Conservation (phyloP, 2,113 vertebrate genomes). For the Chascanopsetta lugubris region DNA sequence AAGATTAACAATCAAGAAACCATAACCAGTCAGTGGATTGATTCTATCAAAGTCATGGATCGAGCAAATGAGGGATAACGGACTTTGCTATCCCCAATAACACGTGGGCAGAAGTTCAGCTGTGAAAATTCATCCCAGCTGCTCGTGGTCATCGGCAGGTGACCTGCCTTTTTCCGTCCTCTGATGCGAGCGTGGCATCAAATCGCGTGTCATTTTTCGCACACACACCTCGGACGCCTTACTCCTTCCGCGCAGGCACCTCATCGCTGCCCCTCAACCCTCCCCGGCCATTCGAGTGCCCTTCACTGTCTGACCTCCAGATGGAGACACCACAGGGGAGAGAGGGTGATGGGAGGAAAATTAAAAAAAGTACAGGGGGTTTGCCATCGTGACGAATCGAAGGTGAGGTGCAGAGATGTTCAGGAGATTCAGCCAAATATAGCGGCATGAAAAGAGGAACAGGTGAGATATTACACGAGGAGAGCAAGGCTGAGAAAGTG, state of each 20-base stretch:
- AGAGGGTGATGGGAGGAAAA: slow-evolving; percentile 77
- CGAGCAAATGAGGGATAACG: background rate
- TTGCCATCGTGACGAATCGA: slow-evolving; percentile 65
- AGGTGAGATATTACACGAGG: slow-evolving; percentile 49
- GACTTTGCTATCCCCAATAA: background rate
- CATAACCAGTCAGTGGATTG: no score
- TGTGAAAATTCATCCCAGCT: background rate
- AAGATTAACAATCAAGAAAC: no score
- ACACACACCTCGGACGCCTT: slow-evolving; percentile 1
- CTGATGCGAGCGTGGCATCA: background rate
- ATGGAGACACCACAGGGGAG: slow-evolving; percentile 79
- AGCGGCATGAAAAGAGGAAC: slow-evolving; percentile 47
- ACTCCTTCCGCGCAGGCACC: slow-evolving; percentile 17
- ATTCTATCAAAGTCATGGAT: background rate
- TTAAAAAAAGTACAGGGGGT: slow-evolving; percentile 76
- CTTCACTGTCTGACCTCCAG: slow-evolving; percentile 84
- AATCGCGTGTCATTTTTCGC: background rate
- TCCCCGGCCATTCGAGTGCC: slow-evolving; percentile 60
- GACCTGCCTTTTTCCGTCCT: background rate
- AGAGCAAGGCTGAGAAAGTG: slow-evolving; percentile 37
- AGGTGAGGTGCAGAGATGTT: slow-evolving; percentile 48
- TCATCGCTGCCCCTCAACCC: slow-evolving; percentile 12
- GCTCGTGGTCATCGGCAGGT: background rate
- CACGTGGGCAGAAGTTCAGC: background rate
- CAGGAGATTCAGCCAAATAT: slow-evolving; percentile 53